phyloP scores from a whole-genome alignment of 92 coral and sea anemone species.

The Porites rus region DNA sequence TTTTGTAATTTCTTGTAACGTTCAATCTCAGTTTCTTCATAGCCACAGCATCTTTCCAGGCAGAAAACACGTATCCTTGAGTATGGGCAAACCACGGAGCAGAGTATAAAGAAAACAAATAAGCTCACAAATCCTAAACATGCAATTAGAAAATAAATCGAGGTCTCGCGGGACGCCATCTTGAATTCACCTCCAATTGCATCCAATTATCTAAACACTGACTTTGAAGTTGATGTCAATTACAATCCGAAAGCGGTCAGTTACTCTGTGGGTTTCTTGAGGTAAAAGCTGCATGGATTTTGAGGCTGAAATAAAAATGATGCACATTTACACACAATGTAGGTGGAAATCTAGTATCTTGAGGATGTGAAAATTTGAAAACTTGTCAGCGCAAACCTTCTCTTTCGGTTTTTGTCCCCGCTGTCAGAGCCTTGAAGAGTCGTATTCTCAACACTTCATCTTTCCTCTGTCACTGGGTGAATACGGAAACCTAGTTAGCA shows the following conservation, averaged over 20 bases:
- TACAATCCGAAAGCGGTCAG: not conserved
- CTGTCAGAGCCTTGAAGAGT: not conserved
- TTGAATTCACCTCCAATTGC: not conserved
- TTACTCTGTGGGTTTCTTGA: not conserved
- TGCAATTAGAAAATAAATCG: slow-evolving; percentile 19
- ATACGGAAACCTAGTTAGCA: not conserved
- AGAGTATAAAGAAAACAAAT: not conserved
- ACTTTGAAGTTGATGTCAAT: not conserved
- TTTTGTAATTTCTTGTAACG: slow-evolving; percentile 16
- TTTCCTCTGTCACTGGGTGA: not conserved
- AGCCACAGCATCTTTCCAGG: slow-evolving; percentile 20
- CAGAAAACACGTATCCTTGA: slow-evolving; percentile 11
- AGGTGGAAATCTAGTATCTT: not conserved
- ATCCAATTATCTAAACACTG: not conserved
- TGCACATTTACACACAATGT: not conserved
- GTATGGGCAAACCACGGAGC: slow-evolving; percentile 33
- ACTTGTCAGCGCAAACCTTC: not conserved
- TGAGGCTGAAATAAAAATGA: not conserved
- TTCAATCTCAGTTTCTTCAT: slow-evolving; percentile 10
- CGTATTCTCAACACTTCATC: not conserved
- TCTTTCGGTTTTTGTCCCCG: not conserved
- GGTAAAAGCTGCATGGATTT: not conserved
- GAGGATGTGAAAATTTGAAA: too few species aligned
- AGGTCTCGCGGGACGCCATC: slow-evolving; percentile 20
- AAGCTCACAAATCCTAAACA: slow-evolving; percentile 19